phyloP scores from a whole-genome alignment of 2,888 invertebrate species.

The Pharmacophagus antenor region DNA sequence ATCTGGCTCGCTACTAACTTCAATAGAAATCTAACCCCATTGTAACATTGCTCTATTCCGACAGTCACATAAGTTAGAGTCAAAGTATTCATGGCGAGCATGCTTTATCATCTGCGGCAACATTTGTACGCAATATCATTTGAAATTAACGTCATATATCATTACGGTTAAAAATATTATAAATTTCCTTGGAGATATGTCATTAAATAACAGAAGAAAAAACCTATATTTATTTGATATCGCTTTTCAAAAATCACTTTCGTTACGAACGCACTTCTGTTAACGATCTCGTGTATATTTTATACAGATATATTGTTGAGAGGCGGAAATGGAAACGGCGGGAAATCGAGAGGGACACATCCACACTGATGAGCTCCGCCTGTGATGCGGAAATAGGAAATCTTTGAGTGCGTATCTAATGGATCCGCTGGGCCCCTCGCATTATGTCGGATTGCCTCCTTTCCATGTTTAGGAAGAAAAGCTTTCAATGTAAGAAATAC shows the following conservation, averaged over 20 bases:
- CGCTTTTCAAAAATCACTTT: neutral
- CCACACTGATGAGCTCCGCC: constrained; percentile 28
- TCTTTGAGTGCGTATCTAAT: constrained; percentile 31
- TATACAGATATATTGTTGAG: constrained; percentile 31
- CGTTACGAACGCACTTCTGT: neutral
- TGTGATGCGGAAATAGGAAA: constrained; percentile 41
- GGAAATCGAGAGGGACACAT: constrained; percentile 38
- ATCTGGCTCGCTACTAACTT: too few relatives aligned
- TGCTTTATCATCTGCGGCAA: too few relatives aligned
- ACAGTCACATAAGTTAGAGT: too few relatives aligned
- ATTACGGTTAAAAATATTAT: too few relatives aligned
- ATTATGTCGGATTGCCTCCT: constrained; percentile 9
- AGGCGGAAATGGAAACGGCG: constrained; percentile 35
- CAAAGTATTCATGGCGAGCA: too few relatives aligned
- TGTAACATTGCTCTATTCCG: too few relatives aligned
- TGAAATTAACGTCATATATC: too few relatives aligned
- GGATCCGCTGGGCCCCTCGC: neutral
- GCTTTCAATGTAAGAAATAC: neutral
- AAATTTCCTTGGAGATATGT: neutral
- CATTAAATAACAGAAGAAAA: too few relatives aligned
- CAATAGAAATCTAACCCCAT: too few relatives aligned
- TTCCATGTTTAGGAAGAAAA: neutral
- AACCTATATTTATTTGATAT: neutral
- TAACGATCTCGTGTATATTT: constrained; percentile 22
- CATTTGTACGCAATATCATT: too few relatives aligned